Percentiles rank a stretch among this genome's conserved stretches.
Evolutionary conservation across 2,113 vertebrate species (phyloP).

Genomic region (Ondatra zibethicus): DNA sequence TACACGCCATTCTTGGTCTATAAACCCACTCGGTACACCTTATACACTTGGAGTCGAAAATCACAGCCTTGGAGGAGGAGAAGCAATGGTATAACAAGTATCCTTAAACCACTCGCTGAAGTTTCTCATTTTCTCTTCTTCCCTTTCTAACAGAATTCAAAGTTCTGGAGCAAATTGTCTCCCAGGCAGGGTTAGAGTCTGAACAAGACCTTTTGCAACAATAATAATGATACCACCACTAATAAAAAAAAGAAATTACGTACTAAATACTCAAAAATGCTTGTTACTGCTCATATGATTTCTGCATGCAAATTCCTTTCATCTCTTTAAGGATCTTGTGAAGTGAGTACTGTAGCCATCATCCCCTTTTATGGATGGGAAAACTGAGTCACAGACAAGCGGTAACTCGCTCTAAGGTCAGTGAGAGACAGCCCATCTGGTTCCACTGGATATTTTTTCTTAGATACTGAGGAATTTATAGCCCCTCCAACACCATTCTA

Average conservation of each 20-base stretch:
- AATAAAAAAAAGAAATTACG: not conserved
- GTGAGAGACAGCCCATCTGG: constrained; percentile 2
- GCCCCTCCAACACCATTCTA: not conserved
- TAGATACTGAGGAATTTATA: not conserved
- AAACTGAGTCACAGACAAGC: constrained; percentile 28
- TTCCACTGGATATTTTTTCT: not conserved
- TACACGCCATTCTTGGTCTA: not conserved
- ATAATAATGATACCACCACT: not conserved
- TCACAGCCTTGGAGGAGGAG: not conserved
- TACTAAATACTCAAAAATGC: not conserved
- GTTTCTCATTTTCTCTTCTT: not conserved
- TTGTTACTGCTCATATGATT: not conserved
- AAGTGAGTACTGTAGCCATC: not conserved
- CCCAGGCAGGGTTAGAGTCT: not conserved
- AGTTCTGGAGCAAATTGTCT: not conserved
- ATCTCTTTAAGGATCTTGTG: not conserved
- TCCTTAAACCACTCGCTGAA: not conserved
- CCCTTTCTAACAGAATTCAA: not conserved
- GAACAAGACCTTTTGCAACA: not conserved
- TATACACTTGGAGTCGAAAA: not conserved
- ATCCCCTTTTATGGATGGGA: constrained; percentile 6
- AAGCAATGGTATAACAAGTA: not conserved
- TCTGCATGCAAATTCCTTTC: not conserved
- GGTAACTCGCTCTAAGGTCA: not conserved
- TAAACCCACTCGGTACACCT: not conserved